Percentiles rank a stretch among this genome's conserved stretches.
These are phyloP conservation scores for Cottoperca gobio DNA, from an alignment of 2,797 vertebrate species.

Conservation along the genomic window DNA sequence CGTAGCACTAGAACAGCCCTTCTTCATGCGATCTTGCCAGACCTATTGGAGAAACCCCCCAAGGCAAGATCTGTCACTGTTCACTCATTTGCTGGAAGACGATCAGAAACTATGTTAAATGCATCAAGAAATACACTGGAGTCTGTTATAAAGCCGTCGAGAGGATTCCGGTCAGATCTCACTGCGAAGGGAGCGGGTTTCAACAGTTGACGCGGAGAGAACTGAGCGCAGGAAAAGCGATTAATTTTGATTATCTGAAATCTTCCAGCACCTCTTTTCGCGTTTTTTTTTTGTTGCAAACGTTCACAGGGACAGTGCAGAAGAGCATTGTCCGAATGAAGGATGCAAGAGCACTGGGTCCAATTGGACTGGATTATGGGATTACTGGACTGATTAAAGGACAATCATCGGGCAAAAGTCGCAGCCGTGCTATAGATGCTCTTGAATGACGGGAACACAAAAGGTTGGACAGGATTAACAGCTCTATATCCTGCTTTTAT, in stretches of 20 bases:
- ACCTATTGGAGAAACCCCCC: slow-evolving; percentile 78
- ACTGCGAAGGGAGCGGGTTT: slow-evolving; percentile 76
- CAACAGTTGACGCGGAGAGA: slow-evolving; percentile 85
- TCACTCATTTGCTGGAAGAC: slow-evolving; percentile 83
- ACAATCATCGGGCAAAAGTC: slow-evolving; percentile 81
- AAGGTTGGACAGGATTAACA: slow-evolving; percentile 67
- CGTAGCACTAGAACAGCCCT: slow-evolving; percentile 85
- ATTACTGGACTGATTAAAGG: slow-evolving; percentile 84
- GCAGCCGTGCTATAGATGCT: slow-evolving; percentile 71
- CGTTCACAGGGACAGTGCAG: slow-evolving; percentile 57
- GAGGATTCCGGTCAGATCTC: slow-evolving; percentile 78
- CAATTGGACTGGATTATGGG: slow-evolving; percentile 83
- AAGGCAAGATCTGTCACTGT: slow-evolving; percentile 82
- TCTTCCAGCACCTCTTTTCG: slow-evolving; percentile 53
- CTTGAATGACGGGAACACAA: slow-evolving; percentile 77
- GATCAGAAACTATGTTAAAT: slow-evolving; percentile 84
- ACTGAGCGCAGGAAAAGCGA: slow-evolving; percentile 75
- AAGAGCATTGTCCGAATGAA: slow-evolving; percentile 75
- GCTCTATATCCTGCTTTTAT: slow-evolving; percentile 61
- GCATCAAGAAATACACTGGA: slow-evolving; percentile 68
- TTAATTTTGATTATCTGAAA: slow-evolving; percentile 79
- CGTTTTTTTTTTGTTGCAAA: slow-evolving; percentile 6
- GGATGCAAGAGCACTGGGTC: slow-evolving; percentile 74
- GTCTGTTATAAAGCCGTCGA: slow-evolving; percentile 72
- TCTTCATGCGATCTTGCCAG: slow-evolving; percentile 85